phyloP scores from a whole-genome alignment of 2,888 invertebrate genomes.

The Leptinotarsa peninsularis region DNA sequence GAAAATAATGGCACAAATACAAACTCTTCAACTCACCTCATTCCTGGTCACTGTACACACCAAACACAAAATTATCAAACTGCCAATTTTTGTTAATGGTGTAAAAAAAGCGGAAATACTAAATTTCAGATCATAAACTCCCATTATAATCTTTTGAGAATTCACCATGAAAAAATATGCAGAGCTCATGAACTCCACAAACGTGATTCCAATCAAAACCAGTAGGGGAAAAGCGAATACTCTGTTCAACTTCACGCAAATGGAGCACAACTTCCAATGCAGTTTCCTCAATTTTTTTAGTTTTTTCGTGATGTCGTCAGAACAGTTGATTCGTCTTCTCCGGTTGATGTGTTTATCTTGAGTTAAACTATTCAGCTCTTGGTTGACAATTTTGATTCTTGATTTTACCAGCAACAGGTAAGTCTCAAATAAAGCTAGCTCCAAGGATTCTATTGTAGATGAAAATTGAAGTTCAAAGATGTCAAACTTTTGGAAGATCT shows the following conservation, averaged over 20 bases:
- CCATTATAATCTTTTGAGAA: not conserved
- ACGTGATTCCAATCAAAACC: not conserved
- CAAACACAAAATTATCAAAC: not conserved
- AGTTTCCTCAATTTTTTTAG: conserved; percentile 4
- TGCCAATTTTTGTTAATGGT: not conserved
- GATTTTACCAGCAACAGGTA: conserved; percentile 7
- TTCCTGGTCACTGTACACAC: not conserved
- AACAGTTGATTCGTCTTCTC: not conserved
- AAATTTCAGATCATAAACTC: not conserved
- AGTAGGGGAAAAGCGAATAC: conserved; percentile 11
- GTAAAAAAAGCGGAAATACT: not conserved
- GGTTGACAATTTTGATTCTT: conserved; percentile 7
- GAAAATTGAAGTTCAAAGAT: not conserved
- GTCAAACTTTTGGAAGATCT: not conserved
- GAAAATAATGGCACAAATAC: not conserved
- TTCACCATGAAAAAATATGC: not conserved
- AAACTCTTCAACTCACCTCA: not conserved
- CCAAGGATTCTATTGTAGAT: not conserved
- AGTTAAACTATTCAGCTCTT: conserved; percentile 1
- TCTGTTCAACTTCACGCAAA: conserved; percentile 6
- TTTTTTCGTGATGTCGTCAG: not conserved
- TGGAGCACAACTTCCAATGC: conserved; percentile 14
- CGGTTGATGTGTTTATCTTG: not conserved
- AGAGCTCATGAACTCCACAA: conserved; percentile 18
- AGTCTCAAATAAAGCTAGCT: not conserved